Evolutionary conservation across 2,113 vertebrate species (phyloP).

Genomic region (Tapirus terrestris): DNA sequence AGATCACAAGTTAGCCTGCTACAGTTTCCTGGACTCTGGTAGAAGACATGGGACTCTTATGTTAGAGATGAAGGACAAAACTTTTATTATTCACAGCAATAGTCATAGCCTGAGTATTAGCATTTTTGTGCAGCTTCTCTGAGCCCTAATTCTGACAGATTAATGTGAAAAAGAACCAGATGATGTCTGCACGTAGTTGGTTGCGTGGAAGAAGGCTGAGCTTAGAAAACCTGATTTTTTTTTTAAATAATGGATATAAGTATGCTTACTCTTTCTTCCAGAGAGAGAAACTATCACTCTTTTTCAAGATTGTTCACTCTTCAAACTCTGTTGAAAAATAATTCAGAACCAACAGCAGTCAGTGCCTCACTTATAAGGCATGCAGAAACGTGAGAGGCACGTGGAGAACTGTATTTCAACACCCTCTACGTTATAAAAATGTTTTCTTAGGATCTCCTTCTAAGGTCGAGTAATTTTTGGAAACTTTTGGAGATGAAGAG

Average conservation of each 20-base stretch:
- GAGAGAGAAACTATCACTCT: neutral
- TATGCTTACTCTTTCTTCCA: neutral
- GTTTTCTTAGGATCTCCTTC: neutral
- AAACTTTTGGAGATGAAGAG: neutral
- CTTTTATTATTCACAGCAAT: neutral
- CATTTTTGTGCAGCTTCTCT: neutral
- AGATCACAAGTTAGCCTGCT: neutral
- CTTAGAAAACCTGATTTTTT: neutral
- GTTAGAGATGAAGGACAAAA: neutral
- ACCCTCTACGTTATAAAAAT: neutral
- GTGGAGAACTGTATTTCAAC: neutral
- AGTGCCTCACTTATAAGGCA: neutral
- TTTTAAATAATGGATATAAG: neutral
- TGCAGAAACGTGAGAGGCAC: neutral
- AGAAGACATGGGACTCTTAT: neutral
- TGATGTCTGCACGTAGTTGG: neutral
- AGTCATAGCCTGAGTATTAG: neutral
- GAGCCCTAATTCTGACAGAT: neutral
- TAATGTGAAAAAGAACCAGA: neutral
- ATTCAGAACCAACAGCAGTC: neutral
- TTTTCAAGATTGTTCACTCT: neutral
- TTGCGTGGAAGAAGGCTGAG: neutral
- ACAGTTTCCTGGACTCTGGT: neutral
- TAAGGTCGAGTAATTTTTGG: neutral
- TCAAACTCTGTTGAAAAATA: neutral